These are phyloP conservation scores for Colostygia pectinataria DNA, from an alignment of 2,888 invertebrate species.

Conservation along the genomic window DNA sequence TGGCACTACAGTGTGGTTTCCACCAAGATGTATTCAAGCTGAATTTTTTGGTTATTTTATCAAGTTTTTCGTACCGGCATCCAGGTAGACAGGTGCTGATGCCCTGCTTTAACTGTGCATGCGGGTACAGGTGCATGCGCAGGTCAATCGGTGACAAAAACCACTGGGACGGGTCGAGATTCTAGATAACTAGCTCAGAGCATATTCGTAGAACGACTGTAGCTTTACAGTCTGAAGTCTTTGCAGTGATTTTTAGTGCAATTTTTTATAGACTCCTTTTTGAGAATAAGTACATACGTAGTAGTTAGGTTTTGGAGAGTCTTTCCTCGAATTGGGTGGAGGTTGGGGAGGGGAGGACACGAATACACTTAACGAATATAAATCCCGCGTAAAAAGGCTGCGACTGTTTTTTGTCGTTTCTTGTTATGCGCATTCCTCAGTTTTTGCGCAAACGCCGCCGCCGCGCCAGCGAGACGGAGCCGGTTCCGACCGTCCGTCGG, in stretches of 20 bases:
- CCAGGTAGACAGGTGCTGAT: neutral
- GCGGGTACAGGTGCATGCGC: conserved; percentile 11
- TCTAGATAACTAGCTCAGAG: conserved; percentile 35
- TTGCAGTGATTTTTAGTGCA: too few species aligned
- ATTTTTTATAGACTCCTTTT: too few species aligned
- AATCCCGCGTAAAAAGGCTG: conserved; percentile 70
- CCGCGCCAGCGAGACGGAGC: conserved; percentile 26
- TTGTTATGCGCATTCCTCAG: conserved; percentile 71
- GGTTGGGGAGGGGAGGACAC: conserved; percentile 28
- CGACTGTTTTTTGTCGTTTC: conserved; percentile 68
- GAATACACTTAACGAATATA: conserved; percentile 62
- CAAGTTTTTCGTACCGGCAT: too few species aligned
- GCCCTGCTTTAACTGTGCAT: neutral
- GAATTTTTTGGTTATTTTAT: too few species aligned
- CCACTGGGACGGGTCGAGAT: conserved; percentile 29
- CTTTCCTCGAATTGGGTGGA: conserved; percentile 4
- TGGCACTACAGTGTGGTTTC: too few species aligned
- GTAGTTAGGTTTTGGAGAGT: too few species aligned
- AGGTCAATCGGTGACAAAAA: conserved; percentile 38
- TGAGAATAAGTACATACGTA: too few species aligned
- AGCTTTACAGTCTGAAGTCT: neutral
- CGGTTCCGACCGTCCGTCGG: conserved; percentile 50
- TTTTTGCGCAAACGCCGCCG: conserved; percentile 54
- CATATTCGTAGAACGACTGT: conserved; percentile 1
- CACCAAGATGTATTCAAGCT: too few species aligned